Base-by-base conservation (phyloP, 2,797 vertebrate genomes). In the Calcarius lapponicus region DNA sequence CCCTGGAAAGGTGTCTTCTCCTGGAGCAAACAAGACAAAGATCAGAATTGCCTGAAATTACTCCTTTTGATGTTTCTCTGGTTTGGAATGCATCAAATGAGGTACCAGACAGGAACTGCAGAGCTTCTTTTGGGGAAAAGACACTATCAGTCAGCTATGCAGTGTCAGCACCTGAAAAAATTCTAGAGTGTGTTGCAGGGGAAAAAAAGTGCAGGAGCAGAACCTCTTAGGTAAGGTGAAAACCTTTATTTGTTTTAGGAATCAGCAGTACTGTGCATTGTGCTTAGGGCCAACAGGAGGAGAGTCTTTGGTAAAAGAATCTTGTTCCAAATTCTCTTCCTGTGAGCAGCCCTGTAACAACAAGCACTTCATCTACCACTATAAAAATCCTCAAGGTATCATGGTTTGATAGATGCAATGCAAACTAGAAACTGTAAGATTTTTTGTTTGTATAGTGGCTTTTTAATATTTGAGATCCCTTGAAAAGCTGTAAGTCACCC, bases 1-100 rank as follows among this genome's bases (percentile, higher is more conserved):
- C 29, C 98, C 99, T 72, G 99, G 98, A 94, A 99, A 99, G 7
- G 98, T 97, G 40, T 98, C 98, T 45, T 71, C 43, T 70, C 98
- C 98, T 98, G 92, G 18, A 95, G 34, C 21, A 85, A 48, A 72
- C 25, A 80, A 66, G 53, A 66, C 8, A 25, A 84, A 89, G 29
- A 83, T 26, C 40, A 86, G 50, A 50, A 36, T n/a, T 86, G 40
- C 54, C 45, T 64, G 69, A 80, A 89, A 64, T 50, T 0, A 36
- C 17, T 54, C 43, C 40, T 83, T 91, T 54, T 20, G 50, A 1
- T 64, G 26, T 69, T 84, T 54, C 45, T 71, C 10, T 72, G 36
- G n/a, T 56, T 89, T 86, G 48, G 40, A 89, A 50, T 1, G 1
- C 50, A 58, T 45, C 36, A 72, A 80, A 71, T 5, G 5, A 50